Percentiles rank a stretch among this genome's conserved stretches.
phyloP scores from a whole-genome alignment of 2,797 vertebrate species.

The Falco naumanni region DNA sequence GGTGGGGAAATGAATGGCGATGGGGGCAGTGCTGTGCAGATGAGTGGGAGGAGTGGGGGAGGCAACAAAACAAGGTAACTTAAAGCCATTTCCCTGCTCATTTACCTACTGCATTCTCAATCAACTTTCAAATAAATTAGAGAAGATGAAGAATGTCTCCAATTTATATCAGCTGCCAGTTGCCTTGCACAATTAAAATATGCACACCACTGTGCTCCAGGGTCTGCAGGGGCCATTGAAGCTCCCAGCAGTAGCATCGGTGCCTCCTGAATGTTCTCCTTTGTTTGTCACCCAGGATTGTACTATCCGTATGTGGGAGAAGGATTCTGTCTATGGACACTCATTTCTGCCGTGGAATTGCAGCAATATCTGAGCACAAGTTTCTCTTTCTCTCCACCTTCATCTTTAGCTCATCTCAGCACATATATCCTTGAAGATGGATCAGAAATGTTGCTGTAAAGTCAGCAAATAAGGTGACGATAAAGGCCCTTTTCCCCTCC shows the following conservation, averaged over 20 bases:
- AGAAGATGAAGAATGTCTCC: background rate
- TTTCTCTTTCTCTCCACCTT: background rate
- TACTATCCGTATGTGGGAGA: background rate
- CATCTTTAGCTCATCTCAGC: background rate
- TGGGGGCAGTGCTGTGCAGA: background rate
- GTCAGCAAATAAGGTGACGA: background rate
- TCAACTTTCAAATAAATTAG: constrained; percentile 8
- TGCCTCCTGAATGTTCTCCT: background rate
- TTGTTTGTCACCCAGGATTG: background rate
- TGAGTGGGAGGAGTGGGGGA: constrained; percentile 32
- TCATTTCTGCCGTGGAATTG: background rate
- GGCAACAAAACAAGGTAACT: background rate
- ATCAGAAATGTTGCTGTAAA: background rate
- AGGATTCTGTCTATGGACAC: background rate
- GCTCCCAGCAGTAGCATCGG: background rate
- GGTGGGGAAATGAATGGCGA: background rate
- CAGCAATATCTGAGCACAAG: background rate
- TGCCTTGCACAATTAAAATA: background rate
- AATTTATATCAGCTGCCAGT: background rate
- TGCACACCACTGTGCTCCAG: background rate
- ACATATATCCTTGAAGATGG: background rate
- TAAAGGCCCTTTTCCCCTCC: background rate
- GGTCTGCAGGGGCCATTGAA: background rate
- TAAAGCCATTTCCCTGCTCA: background rate
- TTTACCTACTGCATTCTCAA: constrained; percentile 10